Evolutionary conservation across 1,140 invertebrate genomes (phyloP).

Genomic region (Andricus grossulariae): DNA sequence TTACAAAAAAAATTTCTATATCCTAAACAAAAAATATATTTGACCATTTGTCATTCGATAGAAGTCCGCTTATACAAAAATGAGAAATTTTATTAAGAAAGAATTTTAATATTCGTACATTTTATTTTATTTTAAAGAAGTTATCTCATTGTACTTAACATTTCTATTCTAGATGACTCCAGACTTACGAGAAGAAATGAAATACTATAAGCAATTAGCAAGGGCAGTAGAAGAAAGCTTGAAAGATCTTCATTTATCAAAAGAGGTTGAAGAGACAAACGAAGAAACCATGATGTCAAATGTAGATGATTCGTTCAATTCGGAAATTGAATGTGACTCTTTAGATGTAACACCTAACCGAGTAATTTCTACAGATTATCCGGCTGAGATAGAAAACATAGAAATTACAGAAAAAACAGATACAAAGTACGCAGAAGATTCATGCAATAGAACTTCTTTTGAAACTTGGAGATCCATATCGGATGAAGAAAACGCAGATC

Average conservation of each 20-base stretch:
- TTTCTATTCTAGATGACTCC: conserved; percentile 76
- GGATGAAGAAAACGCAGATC: conserved; percentile 47
- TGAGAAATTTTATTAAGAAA: too few species aligned
- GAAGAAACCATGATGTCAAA: background rate
- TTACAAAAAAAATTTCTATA: too few species aligned
- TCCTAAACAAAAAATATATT: too few species aligned
- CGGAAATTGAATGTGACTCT: conserved; percentile 20
- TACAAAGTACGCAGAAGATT: conserved; percentile 33
- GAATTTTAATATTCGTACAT: too few species aligned
- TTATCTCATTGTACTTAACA: too few species aligned
- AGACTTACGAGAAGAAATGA: conserved; percentile 79
- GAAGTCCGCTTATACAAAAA: too few species aligned
- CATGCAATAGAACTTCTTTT: conserved; percentile 27
- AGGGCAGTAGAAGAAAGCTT: conserved; percentile 77
- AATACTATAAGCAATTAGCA: conserved; percentile 79
- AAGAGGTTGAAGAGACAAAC: background rate
- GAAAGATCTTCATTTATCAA: conserved; percentile 46
- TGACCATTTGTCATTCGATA: too few species aligned
- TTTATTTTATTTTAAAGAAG: too few species aligned
- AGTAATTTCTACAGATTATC: background rate
- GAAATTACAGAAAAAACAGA: background rate
- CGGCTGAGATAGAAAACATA: background rate
- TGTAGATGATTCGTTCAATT: conserved; percentile 19
- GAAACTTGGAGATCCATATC: conserved; percentile 42
- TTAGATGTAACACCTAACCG: background rate